Evolutionary conservation across 2,797 vertebrate species (phyloP).

Genomic region (Rhynchonycteris naso): DNA sequence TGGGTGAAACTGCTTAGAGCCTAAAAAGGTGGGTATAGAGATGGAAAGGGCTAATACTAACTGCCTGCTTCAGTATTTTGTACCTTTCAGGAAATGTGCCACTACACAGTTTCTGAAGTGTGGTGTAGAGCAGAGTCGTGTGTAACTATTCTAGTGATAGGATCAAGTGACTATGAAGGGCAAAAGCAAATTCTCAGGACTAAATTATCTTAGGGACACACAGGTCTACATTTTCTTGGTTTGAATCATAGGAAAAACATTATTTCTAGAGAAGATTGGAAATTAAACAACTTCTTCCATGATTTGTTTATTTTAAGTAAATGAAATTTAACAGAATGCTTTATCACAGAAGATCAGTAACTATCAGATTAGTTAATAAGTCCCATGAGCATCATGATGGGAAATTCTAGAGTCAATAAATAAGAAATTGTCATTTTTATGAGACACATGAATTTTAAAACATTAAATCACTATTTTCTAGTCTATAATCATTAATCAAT

Average conservation of each 20-base stretch:
- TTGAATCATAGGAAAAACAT: not conserved
- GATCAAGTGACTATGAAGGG: not conserved
- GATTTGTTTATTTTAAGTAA: constrained; percentile 56
- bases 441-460: constrained; percentile 46
- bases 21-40: accelerated
- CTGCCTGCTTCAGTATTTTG: not conserved
- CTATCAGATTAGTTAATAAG: not conserved
- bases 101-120: too few relatives aligned
- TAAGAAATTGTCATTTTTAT: constrained; percentile 32
- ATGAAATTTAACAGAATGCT: constrained; percentile 32
- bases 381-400: not conserved
- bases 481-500: constrained; percentile 64
- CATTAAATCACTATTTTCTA: constrained; percentile 14
- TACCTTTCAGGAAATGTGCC: not conserved
- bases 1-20: accelerated
- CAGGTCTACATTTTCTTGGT: not conserved
- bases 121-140: accelerated
- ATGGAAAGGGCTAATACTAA: accelerated
- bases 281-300: constrained; percentile 19
- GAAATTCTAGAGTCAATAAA: not conserved
- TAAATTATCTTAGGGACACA: not conserved
- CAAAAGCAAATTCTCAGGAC: not conserved
- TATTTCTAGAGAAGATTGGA: constrained; percentile 6
- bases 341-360: not conserved
- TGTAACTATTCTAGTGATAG: not conserved